Evolutionary conservation across 2,888 invertebrate species (phyloP).

Genomic region (Pogonocherus hispidulus): DNA sequence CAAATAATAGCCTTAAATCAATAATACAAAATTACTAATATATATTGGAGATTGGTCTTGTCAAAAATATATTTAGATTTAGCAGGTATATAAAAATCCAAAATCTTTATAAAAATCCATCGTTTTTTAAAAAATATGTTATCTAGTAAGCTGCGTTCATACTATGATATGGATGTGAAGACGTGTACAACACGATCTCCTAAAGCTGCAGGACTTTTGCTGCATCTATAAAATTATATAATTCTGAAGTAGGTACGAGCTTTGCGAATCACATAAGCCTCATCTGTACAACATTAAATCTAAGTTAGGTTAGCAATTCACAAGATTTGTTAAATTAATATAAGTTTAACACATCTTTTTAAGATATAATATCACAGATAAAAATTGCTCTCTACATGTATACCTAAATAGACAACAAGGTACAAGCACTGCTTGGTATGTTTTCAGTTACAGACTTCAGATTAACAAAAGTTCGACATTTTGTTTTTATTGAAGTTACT

Average conservation of each 20-base stretch:
- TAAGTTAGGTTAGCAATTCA: slow-evolving; percentile 34
- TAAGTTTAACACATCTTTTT: slow-evolving; percentile 55
- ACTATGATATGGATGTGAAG: slow-evolving; percentile 48
- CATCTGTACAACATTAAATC: slow-evolving; percentile 24
- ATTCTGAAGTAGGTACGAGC: slow-evolving; percentile 35
- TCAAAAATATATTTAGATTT: slow-evolving; percentile 51
- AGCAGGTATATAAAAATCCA: slow-evolving; percentile 58
- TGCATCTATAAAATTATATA: slow-evolving; percentile 38
- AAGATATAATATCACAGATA: slow-evolving; percentile 58
- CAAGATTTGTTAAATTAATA: slow-evolving; percentile 52
- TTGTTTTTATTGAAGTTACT: background rate
- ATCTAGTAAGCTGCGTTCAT: slow-evolving; percentile 39
- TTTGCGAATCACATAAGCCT: slow-evolving; percentile 34
- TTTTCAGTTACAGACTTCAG: background rate
- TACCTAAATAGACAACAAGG: background rate
- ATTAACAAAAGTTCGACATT: background rate
- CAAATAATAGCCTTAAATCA: slow-evolving; percentile 47
- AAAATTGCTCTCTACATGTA: slow-evolving; percentile 44
- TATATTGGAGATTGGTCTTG: slow-evolving; percentile 35
- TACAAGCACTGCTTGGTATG: slow-evolving; percentile 15
- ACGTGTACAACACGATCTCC: slow-evolving; percentile 54
- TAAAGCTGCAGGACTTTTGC: slow-evolving; percentile 57
- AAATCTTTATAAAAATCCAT: slow-evolving; percentile 53
- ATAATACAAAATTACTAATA: slow-evolving; percentile 32
- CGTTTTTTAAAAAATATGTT: slow-evolving; percentile 39